Base-by-base conservation (phyloP, 2,888 invertebrate genomes). In the Doris montereyensis region DNA sequence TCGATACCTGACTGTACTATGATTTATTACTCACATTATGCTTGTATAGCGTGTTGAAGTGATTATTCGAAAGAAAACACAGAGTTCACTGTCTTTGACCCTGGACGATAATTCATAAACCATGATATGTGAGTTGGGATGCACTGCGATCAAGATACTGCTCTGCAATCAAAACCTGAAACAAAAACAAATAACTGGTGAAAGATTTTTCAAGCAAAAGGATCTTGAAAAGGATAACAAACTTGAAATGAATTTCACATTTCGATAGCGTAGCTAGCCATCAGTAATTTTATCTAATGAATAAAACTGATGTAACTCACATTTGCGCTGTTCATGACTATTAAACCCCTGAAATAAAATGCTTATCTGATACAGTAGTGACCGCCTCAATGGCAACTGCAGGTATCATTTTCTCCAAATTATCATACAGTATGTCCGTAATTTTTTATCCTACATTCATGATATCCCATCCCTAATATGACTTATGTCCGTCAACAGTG, bases 21-120 rank as follows among this genome's bases (percentile, higher is more conserved):
- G 32, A 1, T 57, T n/a, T n/a, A n/a, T n/a, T 21, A 84, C 89
- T 85, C 84, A 93, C 93, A 88, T 92, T 89, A 81, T 92, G 89
- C 83, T 93, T 93, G 82, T 91, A 90, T 24, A 94, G 87, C 3
- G 93, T 93, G 78, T 91, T 92, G 89, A 94, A 94, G 86, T 94
- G 94, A 87, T 94, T 94, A 88, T 94, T 80, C 93, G 88, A 87
- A 94, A 94, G 78, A 94, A 89, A 41, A 94, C 93, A 72, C 92
- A 92, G 52, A 93, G 85, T 83, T 93, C 92, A 52, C 92, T 91
- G 13, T 93, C 92, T 77, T 90, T 90, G 79, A 93, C 87, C 8
- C 90, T 88, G 2, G 89, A 84, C 57, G 88, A 89, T 70, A 93
- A 87, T 81, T 93, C 92, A 86, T 91, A 90, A 88, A 1, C 93